Percentiles rank a stretch among this genome's conserved stretches.
phyloP scores from a whole-genome alignment of 1,140 invertebrate genomes.

The Drosophila erecta region DNA sequence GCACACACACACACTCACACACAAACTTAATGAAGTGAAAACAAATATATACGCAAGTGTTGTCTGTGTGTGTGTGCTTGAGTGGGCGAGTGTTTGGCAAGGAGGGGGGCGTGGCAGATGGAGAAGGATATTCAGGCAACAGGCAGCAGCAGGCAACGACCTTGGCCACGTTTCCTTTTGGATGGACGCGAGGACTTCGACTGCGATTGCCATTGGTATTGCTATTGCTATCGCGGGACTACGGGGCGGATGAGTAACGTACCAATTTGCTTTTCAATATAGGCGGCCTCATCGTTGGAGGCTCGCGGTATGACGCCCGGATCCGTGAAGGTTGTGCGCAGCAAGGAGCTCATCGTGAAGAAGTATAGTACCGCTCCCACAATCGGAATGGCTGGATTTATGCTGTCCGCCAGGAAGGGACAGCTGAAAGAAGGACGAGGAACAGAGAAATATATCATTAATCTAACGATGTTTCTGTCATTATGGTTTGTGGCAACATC shows the following conservation, averaged over 20 bases:
- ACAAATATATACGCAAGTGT: slow-evolving; percentile 61
- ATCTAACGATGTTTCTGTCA: slow-evolving; percentile 17
- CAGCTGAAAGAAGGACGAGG: slow-evolving; percentile 88
- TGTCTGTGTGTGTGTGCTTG: slow-evolving; percentile 21
- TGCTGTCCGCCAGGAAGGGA: slow-evolving; percentile 91
- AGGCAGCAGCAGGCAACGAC: slow-evolving; percentile 66
- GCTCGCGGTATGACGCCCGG: slow-evolving; percentile 97
- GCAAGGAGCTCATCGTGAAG: slow-evolving; percentile 95
- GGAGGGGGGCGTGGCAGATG: slow-evolving; percentile 18
- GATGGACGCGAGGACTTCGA: slow-evolving; percentile 46
- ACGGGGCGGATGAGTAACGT: slow-evolving; percentile 49
- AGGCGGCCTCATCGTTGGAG: slow-evolving; percentile 95
- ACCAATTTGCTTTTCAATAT: slow-evolving; percentile 95
- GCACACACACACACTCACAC: slow-evolving; percentile 30
- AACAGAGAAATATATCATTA: slow-evolving; percentile 10
- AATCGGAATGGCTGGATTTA: slow-evolving; percentile 94
- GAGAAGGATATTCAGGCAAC: slow-evolving; percentile 55
- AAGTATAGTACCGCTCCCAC: slow-evolving; percentile 94
- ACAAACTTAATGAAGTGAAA: slow-evolving; percentile 78
- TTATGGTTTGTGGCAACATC: slow-evolving; percentile 21
- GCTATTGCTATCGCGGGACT: neutral
- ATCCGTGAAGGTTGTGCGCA: slow-evolving; percentile 97
- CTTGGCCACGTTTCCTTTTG: slow-evolving; percentile 64
- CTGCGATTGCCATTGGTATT: neutral
- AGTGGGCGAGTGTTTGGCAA: slow-evolving; percentile 24